Percentiles rank a stretch among this genome's conserved stretches.
Evolutionary conservation across 2,888 invertebrate species (phyloP).

Genomic region (Acleris cristana): DNA sequence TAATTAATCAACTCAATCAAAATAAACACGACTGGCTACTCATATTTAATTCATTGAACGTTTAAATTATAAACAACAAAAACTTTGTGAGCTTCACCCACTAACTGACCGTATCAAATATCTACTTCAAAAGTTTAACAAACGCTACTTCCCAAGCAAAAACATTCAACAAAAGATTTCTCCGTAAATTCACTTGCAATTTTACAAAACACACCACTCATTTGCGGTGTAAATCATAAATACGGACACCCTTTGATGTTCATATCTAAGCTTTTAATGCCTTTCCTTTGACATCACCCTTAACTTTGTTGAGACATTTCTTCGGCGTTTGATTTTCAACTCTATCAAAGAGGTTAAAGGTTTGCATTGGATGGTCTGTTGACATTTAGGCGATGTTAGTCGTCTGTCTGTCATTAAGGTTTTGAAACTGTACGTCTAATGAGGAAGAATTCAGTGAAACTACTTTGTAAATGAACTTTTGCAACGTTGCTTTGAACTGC

Average conservation of each 20-base stretch:
- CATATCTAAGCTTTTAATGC: conserved; percentile 52
- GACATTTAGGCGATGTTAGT: conserved; percentile 43
- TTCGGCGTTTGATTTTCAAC: conserved; percentile 20
- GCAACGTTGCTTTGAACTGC: conserved; percentile 1
- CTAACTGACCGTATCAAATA: too few relatives aligned
- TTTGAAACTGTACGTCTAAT: conserved; percentile 46
- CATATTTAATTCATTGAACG: too few relatives aligned
- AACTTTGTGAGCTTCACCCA: too few relatives aligned
- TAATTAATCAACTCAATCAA: too few relatives aligned
- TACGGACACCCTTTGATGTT: conserved; percentile 57
- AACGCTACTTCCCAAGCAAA: neutral
- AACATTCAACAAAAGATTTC: conserved; percentile 13
- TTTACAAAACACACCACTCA: conserved; percentile 23
- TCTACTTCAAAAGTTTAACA: too few relatives aligned
- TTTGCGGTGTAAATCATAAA: conserved; percentile 49
- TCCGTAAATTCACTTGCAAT: conserved; percentile 9
- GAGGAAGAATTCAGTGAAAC: conserved; percentile 47
- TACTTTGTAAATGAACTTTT: conserved; percentile 6
- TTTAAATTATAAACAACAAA: too few relatives aligned
- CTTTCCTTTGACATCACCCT: conserved; percentile 53
- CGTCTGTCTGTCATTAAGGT: conserved; percentile 46
- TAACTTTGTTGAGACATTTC: conserved; percentile 48
- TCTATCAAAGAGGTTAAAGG: conserved; percentile 31
- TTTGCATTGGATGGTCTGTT: conserved; percentile 5
- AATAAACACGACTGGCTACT: too few relatives aligned